Base-by-base conservation (phyloP, 2,888 invertebrate genomes). In the Diarsia mendica region DNA sequence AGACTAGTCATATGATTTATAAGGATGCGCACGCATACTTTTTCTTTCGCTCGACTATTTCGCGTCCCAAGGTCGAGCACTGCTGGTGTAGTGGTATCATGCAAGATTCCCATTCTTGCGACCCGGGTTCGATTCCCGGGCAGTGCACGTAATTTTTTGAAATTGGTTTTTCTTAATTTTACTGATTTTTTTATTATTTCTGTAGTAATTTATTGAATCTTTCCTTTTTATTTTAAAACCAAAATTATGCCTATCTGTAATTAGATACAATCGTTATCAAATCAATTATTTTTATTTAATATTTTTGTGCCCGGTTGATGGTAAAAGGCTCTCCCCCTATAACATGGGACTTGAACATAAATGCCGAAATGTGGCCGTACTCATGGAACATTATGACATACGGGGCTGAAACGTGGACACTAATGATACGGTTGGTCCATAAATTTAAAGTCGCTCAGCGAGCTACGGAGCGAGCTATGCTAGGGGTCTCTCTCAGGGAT, bases 21-120 rank as follows among this genome's bases (percentile, higher is more conserved):
- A 44, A 28, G 6, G 13, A 66, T 67, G 66, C 61, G 53, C n/a
- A 13, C 64, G 49, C 67, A 70, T 60, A 3, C 13, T 2, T 6
- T 11, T 20, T 18, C 48, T 53, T 44, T 0, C 0, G 0, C 0
- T 66, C 8, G 1, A 20, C 23, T 72, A 64, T 85, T 84, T 78
- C 18, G 55, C n/a, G 0, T 1, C 0, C 0, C 67, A 67, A 64
- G 61, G 79, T 3, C 60, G 72, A 95, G 98, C 98, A 98, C 98
- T 98, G 98, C 98, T 98, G 98, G 98, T 98, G 98, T 98, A 98
- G 98, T 98, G 98, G 98, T 98, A 98, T 98, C 98, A 98, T 98
- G 98, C 98, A 98, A 98, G 98, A 98, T 98, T 98, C 98, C 98
- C 98, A 98, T 98, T 98, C 98, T 98, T 98, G 98, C 98, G 98